phyloP scores from a whole-genome alignment of 2,888 invertebrate genomes.

The Erebia ligea region DNA sequence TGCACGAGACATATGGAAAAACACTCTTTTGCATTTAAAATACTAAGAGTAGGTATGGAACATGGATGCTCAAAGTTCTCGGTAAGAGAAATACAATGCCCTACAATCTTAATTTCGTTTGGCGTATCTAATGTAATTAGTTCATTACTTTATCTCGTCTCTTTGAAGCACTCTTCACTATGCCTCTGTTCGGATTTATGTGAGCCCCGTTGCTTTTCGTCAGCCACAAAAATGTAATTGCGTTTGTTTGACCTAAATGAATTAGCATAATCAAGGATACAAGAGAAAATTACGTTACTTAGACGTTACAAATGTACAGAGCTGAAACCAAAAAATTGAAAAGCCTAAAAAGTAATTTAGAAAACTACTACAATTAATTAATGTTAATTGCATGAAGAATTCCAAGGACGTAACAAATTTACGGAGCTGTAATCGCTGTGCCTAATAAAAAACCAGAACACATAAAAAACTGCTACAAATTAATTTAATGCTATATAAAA shows the following conservation, averaged over 20 bases:
- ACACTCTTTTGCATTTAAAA: too few species aligned
- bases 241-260: constrained; percentile 40
- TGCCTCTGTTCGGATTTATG: constrained; percentile 71
- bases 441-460: background rate
- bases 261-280: constrained; percentile 24
- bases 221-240: constrained; percentile 33
- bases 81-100: constrained; percentile 30
- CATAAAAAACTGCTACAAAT: background rate
- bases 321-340: background rate
- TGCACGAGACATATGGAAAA: background rate
- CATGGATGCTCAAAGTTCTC: background rate
- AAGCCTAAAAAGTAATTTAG: background rate
- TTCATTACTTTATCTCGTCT: constrained; percentile 67
- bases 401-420: background rate
- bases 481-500: background rate
- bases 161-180: constrained; percentile 60
- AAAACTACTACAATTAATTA: background rate
- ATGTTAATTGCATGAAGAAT: background rate
- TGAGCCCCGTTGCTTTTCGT: constrained; percentile 62
- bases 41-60: too few species aligned
- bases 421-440: background rate
- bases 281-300: constrained; percentile 6
- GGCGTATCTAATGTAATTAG: constrained; percentile 77
- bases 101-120: constrained; percentile 59
- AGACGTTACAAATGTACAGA: background rate